phyloP scores from a whole-genome alignment of 2,888 invertebrate genomes.

The Sceliomorpha sp. region DNA sequence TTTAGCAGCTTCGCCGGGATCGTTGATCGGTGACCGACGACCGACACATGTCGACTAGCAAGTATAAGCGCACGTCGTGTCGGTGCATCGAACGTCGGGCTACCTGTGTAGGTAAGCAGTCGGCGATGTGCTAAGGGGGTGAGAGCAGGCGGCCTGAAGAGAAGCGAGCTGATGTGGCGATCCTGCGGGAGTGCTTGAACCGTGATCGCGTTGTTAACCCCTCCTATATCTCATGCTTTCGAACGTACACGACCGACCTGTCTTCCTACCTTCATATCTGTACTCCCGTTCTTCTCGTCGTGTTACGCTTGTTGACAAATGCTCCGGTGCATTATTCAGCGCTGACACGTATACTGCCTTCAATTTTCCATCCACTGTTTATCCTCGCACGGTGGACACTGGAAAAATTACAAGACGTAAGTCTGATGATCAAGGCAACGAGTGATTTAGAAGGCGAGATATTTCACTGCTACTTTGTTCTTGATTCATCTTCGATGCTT shows the following conservation, averaged over 20 bases:
- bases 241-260: conserved; percentile 26
- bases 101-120: conserved; percentile 30
- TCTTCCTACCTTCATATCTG: conserved; percentile 21
- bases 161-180: conserved; percentile 61
- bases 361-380: conserved; percentile 11
- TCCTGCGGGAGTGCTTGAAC: conserved; percentile 70
- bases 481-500: too few relatives aligned
- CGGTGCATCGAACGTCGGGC: conserved; percentile 11
- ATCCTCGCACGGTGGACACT: not conserved
- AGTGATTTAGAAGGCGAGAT: too few relatives aligned
- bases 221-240: conserved; percentile 41
- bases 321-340: conserved; percentile 29
- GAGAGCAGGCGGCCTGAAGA: conserved; percentile 32
- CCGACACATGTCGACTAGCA: conserved; percentile 40
- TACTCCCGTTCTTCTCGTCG: conserved; percentile 17
- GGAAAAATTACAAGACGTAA: too few relatives aligned
- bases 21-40: conserved; percentile 66
- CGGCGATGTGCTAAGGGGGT: conserved; percentile 13
- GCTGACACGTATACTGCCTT: conserved; percentile 33
- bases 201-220: conserved; percentile 71
- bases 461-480: too few relatives aligned
- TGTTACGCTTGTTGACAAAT: conserved; percentile 38
- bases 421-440: too few relatives aligned
- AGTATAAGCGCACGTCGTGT: conserved; percentile 26
- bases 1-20: conserved; percentile 54